Conservation (phyloP, 2,888 invertebrate genomes). For the Stratiomys singularior region DNA sequence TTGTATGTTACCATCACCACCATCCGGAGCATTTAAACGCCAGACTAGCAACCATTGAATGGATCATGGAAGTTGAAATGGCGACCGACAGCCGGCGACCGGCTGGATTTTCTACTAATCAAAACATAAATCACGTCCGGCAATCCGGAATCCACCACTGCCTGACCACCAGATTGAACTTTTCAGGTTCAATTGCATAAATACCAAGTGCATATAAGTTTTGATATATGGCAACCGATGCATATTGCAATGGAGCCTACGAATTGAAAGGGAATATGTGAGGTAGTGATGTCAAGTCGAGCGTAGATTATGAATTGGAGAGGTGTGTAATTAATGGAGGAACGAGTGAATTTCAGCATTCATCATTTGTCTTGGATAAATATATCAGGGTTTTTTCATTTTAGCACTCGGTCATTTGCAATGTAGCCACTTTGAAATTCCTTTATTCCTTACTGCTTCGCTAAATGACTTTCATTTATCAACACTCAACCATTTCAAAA, state of each 20-base stretch:
- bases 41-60: neutral
- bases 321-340: too few species aligned
- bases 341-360: too few species aligned
- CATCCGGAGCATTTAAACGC: neutral
- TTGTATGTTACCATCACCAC: neutral
- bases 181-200: constrained; percentile 29
- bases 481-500: too few species aligned
- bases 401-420: too few species aligned
- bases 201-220: neutral
- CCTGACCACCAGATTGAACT: neutral
- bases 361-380: too few species aligned
- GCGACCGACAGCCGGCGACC: neutral
- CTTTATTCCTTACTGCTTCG: too few species aligned
- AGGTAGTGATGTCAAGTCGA: too few species aligned
- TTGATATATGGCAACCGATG: neutral
- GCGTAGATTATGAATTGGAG: too few species aligned
- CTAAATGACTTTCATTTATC: too few species aligned
- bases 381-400: too few species aligned
- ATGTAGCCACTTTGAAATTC: too few species aligned
- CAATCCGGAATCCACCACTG: neutral
- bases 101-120: constrained; percentile 16
- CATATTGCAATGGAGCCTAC: neutral
- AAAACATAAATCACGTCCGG: constrained; percentile 33
- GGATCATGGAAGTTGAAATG: too few species aligned
- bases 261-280: neutral